A percentile compares a stretch with the other conserved stretches of the same genome.
Evolutionary conservation across 2,888 invertebrate species (phyloP).

Genomic region (Oscheius sp.): DNA sequence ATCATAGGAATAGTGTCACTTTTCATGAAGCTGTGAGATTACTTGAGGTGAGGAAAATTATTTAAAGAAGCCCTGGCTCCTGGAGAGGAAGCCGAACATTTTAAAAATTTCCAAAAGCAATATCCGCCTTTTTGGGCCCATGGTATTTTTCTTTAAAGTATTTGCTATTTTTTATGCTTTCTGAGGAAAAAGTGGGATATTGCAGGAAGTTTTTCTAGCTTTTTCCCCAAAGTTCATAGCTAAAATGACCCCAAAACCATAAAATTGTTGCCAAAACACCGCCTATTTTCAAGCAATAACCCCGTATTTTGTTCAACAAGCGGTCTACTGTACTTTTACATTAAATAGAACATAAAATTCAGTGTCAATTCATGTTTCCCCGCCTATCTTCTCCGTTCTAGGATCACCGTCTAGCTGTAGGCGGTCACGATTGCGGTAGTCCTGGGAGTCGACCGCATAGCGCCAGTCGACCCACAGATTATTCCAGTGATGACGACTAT

Average conservation of each 20-base stretch:
- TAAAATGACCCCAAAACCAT: neutral
- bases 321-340: neutral
- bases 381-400: slow-evolving; percentile 19
- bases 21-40: slow-evolving; percentile 17
- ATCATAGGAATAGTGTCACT: slow-evolving; percentile 25
- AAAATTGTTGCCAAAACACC: neutral
- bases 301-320: neutral
- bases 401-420: slow-evolving; percentile 58
- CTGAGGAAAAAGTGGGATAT: no score
- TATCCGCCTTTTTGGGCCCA: no score
- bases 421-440: slow-evolving; percentile 35
- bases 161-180: no score
- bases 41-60: slow-evolving; percentile 11
- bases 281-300: neutral
- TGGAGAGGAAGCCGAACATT: no score
- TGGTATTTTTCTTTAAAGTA: no score
- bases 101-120: no score
- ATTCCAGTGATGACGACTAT: slow-evolving; percentile 63
- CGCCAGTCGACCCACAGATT: slow-evolving; percentile 59
- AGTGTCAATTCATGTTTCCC: neutral
- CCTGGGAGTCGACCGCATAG: slow-evolving; percentile 24
- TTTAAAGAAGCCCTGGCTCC: no score
- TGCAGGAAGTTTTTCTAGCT: neutral
- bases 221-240: neutral
- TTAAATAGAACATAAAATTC: neutral